These are phyloP conservation scores for Dysidea cf. avara DNA, from an alignment of 37 sponge, comb jelly and placozoan species.

Conservation along the genomic window DNA sequence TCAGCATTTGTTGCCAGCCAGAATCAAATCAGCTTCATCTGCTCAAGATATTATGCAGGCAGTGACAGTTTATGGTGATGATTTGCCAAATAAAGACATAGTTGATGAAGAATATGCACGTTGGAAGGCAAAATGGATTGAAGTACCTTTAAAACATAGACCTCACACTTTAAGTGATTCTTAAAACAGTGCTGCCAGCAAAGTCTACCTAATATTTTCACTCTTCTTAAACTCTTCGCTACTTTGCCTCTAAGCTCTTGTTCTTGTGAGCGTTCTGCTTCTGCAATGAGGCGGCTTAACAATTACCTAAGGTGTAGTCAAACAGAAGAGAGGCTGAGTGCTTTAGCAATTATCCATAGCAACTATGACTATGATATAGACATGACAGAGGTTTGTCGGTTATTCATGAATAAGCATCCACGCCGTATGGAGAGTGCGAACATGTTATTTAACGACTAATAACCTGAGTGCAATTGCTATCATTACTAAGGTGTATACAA, in stretches of 20 bases:
- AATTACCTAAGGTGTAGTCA: constrained; percentile 25
- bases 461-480: no score
- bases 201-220: constrained; percentile 54
- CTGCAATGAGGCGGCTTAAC: constrained; percentile 33
- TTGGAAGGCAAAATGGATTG: constrained; percentile 39
- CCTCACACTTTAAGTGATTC: constrained; percentile 31
- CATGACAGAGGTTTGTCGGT: constrained; percentile 3
- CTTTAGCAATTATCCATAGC: constrained; percentile 21
- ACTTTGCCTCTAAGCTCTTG: constrained; percentile 49
- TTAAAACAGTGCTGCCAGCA: constrained; percentile 35
- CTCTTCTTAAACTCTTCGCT: constrained; percentile 49
- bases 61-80: constrained; percentile 22
- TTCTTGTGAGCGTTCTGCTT: constrained; percentile 52
- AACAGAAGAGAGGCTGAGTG: constrained; percentile 27
- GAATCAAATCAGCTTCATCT: constrained; percentile 21
- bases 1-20: constrained; percentile 36
- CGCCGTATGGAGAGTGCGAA: no score
- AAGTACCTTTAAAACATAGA: constrained; percentile 8
- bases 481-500: no score
- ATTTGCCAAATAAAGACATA: constrained; percentile 28
- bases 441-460: no score
- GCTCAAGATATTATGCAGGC: constrained; percentile 28
- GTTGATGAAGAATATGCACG: constrained; percentile 32
- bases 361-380: constrained; percentile 15
- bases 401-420: no score